These are phyloP conservation scores for Coregonus clupeaformis DNA, from an alignment of 2,113 vertebrate species.

Conservation along the genomic window DNA sequence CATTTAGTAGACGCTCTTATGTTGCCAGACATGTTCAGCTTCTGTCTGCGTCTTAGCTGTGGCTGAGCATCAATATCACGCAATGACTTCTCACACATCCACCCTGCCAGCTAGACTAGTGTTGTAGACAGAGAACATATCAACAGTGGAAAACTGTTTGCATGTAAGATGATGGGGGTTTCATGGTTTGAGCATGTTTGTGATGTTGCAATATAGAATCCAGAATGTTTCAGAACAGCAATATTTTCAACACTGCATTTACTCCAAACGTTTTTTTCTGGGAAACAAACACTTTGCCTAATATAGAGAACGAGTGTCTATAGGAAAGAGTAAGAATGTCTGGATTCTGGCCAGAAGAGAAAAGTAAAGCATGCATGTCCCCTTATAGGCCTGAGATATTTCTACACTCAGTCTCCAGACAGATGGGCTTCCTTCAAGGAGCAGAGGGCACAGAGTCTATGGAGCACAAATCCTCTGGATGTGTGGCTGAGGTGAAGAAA, in stretches of 20 bases:
- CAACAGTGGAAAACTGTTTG: slow-evolving; percentile 6
- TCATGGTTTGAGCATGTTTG: no score
- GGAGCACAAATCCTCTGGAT: slow-evolving; percentile 67
- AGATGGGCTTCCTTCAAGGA: slow-evolving; percentile 69
- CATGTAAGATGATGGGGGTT: not conserved
- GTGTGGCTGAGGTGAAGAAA: slow-evolving; percentile 53
- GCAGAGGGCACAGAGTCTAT: slow-evolving; percentile 65
- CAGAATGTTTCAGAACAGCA: no score
- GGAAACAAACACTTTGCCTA: no score
- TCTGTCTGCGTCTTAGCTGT: slow-evolving; percentile 42
- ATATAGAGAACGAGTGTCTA: no score
- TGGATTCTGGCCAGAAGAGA: not conserved
- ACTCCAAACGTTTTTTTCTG: no score
- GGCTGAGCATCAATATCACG: slow-evolving; percentile 40
- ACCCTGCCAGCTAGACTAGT: slow-evolving; percentile 19
- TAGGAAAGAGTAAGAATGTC: no score
- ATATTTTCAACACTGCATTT: no score
- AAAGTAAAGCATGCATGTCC: not conserved
- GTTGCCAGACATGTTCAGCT: slow-evolving; percentile 51
- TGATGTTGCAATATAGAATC: no score
- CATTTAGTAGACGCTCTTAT: not conserved
- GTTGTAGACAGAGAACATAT: slow-evolving; percentile 15
- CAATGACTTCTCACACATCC: slow-evolving; percentile 32
- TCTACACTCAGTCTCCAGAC: slow-evolving; percentile 34
- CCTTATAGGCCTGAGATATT: not conserved